Conservation (phyloP, 2,113 vertebrate genomes). For the Neomonachus schauinslandi region DNA sequence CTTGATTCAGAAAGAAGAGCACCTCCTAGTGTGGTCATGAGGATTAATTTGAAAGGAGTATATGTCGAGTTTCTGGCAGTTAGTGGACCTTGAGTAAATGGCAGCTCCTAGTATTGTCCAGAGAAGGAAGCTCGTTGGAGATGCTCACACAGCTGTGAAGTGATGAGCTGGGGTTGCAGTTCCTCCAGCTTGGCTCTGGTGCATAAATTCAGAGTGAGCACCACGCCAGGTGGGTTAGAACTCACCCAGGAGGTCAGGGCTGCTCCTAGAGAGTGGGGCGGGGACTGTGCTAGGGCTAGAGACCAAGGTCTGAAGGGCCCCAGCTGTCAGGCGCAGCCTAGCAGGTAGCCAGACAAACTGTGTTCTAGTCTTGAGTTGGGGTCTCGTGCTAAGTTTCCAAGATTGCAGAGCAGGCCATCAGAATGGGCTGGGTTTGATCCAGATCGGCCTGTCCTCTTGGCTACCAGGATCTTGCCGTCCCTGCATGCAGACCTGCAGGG, state of each 20-base stretch:
- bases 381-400: not conserved
- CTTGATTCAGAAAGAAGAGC: not conserved
- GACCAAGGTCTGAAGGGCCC: not conserved
- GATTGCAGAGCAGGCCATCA: not conserved
- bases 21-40: not conserved
- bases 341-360: not conserved
- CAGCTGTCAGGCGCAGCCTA: not conserved
- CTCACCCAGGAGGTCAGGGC: not conserved
- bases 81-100: not conserved
- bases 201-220: not conserved
- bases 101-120: not conserved
- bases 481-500: not conserved
- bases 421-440: not conserved
- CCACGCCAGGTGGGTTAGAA: not conserved
- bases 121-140: not conserved
- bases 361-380: not conserved
- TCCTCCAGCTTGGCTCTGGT: not conserved
- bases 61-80: not conserved
- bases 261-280: fast-evolving
- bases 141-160: not conserved
- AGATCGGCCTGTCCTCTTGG: too few species aligned
- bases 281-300: not conserved
- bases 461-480: not conserved
- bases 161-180: not conserved
- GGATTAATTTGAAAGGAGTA: not conserved